phyloP scores from a whole-genome alignment of 1,140 invertebrate genomes.

The Drosophila paulistorum region DNA sequence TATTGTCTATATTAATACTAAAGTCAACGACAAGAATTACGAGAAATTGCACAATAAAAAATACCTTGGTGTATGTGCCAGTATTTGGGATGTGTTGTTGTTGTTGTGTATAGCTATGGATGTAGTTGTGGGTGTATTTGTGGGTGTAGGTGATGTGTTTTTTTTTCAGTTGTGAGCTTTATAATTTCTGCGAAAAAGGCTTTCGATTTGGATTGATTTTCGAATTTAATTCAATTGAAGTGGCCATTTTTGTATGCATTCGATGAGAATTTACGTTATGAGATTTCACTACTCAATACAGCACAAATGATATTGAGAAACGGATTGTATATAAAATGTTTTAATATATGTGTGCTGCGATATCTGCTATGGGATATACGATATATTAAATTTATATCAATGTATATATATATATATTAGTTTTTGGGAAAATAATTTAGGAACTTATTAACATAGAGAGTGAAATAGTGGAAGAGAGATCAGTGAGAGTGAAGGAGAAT shows the following conservation, averaged over 20 bases:
- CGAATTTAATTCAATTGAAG: conserved; percentile 42
- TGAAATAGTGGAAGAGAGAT: conserved; percentile 11
- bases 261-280: conserved; percentile 83
- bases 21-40: conserved; percentile 64
- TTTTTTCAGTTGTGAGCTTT: conserved; percentile 32
- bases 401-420: conserved; percentile 16
- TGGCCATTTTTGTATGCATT: conserved; percentile 59
- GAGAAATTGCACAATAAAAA: conserved; percentile 59
- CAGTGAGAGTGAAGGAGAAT: conserved; percentile 48
- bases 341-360: conserved; percentile 32
- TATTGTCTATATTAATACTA: conserved; percentile 37
- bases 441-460: conserved; percentile 9
- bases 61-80: conserved; percentile 16
- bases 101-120: conserved; percentile 10
- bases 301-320: conserved; percentile 71
- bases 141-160: conserved; percentile 32
- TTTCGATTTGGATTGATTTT: conserved; percentile 41
- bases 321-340: conserved; percentile 13
- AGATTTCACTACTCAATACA: conserved; percentile 81
- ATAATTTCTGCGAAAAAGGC: conserved; percentile 49
- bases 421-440: conserved; percentile 20
- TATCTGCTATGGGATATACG: conserved; percentile 24
- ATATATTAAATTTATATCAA: conserved; percentile 32
- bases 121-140: conserved; percentile 2
- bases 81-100: conserved; percentile 20